Base-by-base conservation (phyloP, 2,797 vertebrate species). In the Cynopterus sphinx region DNA sequence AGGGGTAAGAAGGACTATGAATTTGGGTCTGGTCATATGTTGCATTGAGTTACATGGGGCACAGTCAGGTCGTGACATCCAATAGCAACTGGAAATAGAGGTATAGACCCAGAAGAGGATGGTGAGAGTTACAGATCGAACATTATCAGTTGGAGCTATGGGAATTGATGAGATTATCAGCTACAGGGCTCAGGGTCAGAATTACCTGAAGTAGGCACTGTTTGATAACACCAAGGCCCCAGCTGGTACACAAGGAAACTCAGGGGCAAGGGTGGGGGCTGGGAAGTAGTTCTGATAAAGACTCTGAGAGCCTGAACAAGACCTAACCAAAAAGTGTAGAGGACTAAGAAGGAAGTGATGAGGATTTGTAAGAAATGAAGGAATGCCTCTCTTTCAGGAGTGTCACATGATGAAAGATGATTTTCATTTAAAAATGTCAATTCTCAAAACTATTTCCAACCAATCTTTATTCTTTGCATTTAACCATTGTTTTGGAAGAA, bases 391-490 rank as follows among this genome's bases (percentile, higher is more conserved):
- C n/a, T 73, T 82, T 95, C 15, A 67, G 59, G 65, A 31, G 26
- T 94, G 9, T 95, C 46, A 61, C 78, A 16, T 91, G 59, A 91
- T 57, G 93, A 41, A 78, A 90, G 74, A 81, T 71, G 51, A 33
- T 87, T 95, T 96, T 68, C 57, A 65, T 43, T 61, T 55, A 70
- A 81, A 95, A 91, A 87, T 24, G 81, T 33, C 36, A 70, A 73
- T 88, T 92, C 26, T 92, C 63, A 59, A 21, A 75, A 36, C 88
- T 93, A 31, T 61, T 94, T 55, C 51, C 46, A 88, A 33, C 41
- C 26, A 90, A 49, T 28, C 6, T 84, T 65, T 75, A 19, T 67
- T 88, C 10, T 74, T 87, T 85, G 21, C 51, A 26, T 65, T 73
- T 33, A 79, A 51, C 22, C 26, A 15, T 96, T 93, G 13, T 74